phyloP scores from a whole-genome alignment of 64 coral and sea anemone species.

The Stichodactyla mertensii region DNA sequence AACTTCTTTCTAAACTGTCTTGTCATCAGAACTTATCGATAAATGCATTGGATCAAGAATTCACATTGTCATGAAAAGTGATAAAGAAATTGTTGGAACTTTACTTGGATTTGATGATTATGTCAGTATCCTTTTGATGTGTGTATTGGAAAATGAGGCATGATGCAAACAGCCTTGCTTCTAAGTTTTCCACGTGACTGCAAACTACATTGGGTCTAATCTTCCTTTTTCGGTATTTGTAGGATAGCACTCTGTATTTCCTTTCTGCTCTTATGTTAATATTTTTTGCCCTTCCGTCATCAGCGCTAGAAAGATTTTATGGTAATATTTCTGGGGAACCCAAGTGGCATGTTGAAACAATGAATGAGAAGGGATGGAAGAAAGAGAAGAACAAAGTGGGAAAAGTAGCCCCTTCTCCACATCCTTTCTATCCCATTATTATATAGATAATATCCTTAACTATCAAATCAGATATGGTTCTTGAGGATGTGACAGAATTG shows the following conservation, averaged over 20 bases:
- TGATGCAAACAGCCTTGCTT: not conserved
- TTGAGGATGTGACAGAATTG: conserved; percentile 97
- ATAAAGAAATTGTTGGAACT: conserved; percentile 98
- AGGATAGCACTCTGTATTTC: too few species aligned
- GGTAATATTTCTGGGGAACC: too few species aligned
- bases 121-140: conserved; percentile 94
- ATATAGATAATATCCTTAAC: conserved; percentile 1
- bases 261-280: too few species aligned
- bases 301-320: too few species aligned
- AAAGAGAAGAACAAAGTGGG: too few species aligned
- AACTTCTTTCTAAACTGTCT: not conserved
- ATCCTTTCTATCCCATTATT: too few species aligned
- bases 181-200: not conserved
- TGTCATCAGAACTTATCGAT: conserved; percentile 71
- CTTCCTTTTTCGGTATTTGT: too few species aligned
- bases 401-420: too few species aligned
- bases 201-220: too few species aligned
- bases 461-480: conserved; percentile 71
- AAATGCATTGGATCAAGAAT: conserved; percentile 99
- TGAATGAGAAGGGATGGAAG: too few species aligned
- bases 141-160: not conserved
- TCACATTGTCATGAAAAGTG: conserved; percentile 99
- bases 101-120: conserved; percentile 97
- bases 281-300: too few species aligned
- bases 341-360: too few species aligned